Evolutionary conservation across 2,113 vertebrate species (phyloP), one percentile per base, ranked within the genome.

Genomic region (Mesembrinibis cayennensis): DNA sequence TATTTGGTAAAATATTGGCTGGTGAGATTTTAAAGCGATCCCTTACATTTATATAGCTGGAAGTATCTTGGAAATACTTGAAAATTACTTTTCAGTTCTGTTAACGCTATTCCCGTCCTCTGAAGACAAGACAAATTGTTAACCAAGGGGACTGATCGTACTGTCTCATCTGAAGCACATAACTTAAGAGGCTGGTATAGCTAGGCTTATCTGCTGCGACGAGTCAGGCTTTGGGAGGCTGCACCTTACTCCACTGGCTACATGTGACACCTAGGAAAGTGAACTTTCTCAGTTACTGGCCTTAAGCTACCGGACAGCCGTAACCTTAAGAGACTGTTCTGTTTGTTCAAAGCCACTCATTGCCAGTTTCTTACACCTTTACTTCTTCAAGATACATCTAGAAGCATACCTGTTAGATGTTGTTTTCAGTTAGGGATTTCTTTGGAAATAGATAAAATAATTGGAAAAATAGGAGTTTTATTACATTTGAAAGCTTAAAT

Each of bases 281-380:
- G 38, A 59, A 30, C 25, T 36, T 77, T 27, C 55, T 40, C 66
- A 11, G 7, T 36, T 56, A 7, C 21, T 49, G 5, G 30, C 26
- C 30, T 82, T 52, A 89, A 89, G 25, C 36, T 47, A 26, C 14
- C 8, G 26, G 73, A 34, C 73, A 90, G 40, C 25, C 40, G 7
- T 73, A 29, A 32, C n/a, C 9, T 55, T n/a, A 19, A 65, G 67
- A 56, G 21, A 42, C 27, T 63, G 18, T 3, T 1, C 18, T 77
- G 36, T 45, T 92, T 34, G 2, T 50, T 55, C 6, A 49, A 10
- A 63, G 65, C 85, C 93, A 95, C 87, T 77, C 3, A 13, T 65
- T 92, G 80, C 67, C 88, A 65, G 61, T 92, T 93, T 69, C 82
- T 71, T 93, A 76, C 18, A 87, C 10, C 61, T 80, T 78, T 69